Conservation (phyloP, 2,888 invertebrate genomes). For the Cosmia pyralina region DNA sequence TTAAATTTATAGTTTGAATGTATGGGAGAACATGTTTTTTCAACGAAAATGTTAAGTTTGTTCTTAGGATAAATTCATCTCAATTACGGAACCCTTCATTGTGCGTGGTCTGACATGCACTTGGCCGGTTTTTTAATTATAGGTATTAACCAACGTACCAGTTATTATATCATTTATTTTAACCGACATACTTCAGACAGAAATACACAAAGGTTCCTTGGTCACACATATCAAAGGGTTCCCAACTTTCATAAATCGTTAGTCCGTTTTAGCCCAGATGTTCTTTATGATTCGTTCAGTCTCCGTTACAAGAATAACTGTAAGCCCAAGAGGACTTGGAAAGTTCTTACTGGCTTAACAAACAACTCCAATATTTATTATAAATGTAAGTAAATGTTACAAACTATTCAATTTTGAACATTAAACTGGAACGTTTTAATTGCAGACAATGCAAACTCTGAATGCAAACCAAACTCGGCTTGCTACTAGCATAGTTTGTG, state of each 20-base stretch:
- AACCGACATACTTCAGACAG: neutral
- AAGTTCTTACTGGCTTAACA: neutral
- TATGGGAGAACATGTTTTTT: too few relatives aligned
- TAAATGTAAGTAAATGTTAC: neutral
- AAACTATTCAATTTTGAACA: conserved; percentile 14
- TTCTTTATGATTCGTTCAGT: conserved; percentile 27
- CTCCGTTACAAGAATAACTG: neutral
- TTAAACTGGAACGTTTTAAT: conserved; percentile 27
- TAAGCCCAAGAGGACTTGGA: neutral
- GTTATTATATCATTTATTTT: neutral
- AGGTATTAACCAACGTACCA: neutral
- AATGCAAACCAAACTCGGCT: conserved; percentile 15
- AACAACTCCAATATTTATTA: conserved; percentile 7
- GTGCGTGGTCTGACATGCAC: too few relatives aligned
- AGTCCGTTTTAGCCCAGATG: conserved; percentile 22
- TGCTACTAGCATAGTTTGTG: conserved; percentile 39
- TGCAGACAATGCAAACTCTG: conserved; percentile 34
- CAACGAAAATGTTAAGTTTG: too few relatives aligned
- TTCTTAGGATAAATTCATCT: too few relatives aligned
- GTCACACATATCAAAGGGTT: conserved; percentile 5
- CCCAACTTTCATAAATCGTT: conserved; percentile 19
- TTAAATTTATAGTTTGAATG: too few relatives aligned
- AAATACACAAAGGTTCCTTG: neutral
- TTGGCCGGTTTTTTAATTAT: neutral
- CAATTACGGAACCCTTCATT: too few relatives aligned